phyloP scores from a whole-genome alignment of 2,888 invertebrate species.

The Brachylomia viminalis region DNA sequence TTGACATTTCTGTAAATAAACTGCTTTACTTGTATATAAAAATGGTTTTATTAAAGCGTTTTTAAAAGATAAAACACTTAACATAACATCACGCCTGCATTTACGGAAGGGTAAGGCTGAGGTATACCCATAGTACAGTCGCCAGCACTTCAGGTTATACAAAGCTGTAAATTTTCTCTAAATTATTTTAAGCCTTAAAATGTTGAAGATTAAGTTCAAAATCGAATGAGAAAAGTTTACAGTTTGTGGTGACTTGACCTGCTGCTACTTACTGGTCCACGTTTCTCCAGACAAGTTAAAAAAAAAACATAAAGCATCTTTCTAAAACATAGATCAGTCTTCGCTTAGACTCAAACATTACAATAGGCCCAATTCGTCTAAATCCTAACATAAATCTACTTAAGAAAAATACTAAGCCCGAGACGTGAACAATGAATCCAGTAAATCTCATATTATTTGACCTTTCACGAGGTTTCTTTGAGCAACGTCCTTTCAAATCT shows the following conservation, averaged over 20 bases:
- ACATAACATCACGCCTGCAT: too few relatives aligned
- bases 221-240: too few relatives aligned
- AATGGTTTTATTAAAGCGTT: constrained; percentile 17
- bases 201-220: too few relatives aligned
- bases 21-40: constrained; percentile 19
- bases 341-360: neutral
- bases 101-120: too few relatives aligned
- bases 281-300: too few relatives aligned
- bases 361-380: constrained; percentile 4
- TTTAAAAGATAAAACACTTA: too few relatives aligned
- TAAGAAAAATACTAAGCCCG: constrained; percentile 11
- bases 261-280: too few relatives aligned
- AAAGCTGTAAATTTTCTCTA: too few relatives aligned
- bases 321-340: neutral
- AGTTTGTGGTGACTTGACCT: too few relatives aligned
- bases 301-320: neutral
- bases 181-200: too few relatives aligned
- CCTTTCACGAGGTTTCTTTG: constrained; percentile 3
- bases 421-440: constrained; percentile 9
- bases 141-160: too few relatives aligned
- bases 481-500: constrained; percentile 1
- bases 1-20: constrained; percentile 59
- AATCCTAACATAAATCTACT: constrained; percentile 5
- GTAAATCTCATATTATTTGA: constrained; percentile 17
- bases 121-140: too few relatives aligned